Conservation (phyloP, 2,797 vertebrate species). For the Tinamus major region DNA sequence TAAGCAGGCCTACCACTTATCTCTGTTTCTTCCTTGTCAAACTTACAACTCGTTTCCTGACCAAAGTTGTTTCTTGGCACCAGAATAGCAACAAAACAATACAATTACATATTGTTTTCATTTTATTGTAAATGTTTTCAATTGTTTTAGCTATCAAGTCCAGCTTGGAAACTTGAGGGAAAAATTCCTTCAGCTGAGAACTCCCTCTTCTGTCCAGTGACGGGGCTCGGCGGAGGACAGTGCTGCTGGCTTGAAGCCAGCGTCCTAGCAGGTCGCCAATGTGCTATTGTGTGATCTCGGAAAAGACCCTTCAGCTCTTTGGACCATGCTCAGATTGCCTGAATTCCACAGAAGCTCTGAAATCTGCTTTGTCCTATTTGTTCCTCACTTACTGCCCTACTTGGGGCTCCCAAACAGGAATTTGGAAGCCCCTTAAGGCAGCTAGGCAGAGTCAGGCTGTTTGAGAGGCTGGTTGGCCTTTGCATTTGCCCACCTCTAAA, state of each 20-base stretch:
- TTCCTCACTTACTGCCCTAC: background rate
- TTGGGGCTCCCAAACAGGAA: background rate
- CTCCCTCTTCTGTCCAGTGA: background rate
- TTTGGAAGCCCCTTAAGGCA: background rate
- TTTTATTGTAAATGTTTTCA: slow-evolving; percentile 39
- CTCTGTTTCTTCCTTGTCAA: slow-evolving; percentile 48
- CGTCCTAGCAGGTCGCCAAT: background rate
- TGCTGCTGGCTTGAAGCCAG: background rate
- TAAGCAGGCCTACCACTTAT: slow-evolving; percentile 20
- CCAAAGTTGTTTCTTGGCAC: slow-evolving; percentile 11
- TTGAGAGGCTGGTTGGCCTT: background rate
- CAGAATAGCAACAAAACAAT: slow-evolving; percentile 30
- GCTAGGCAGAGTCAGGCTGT: background rate
- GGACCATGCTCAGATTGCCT: background rate
- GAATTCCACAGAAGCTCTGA: slow-evolving; percentile 12
- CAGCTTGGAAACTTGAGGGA: background rate
- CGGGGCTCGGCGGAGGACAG: background rate
- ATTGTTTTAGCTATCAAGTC: slow-evolving; percentile 55
- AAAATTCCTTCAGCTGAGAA: background rate
- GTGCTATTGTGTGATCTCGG: slow-evolving; percentile 34
- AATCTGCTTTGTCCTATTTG: background rate
- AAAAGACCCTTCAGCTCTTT: slow-evolving; percentile 65
- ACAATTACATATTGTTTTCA: slow-evolving; percentile 60
- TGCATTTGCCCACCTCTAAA: accelerated
- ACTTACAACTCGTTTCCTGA: slow-evolving; percentile 61